A percentile compares a stretch with the other conserved stretches of the same genome.
Evolutionary conservation across 2,888 invertebrate species (phyloP).

Genomic region (Phengaris alcon): DNA sequence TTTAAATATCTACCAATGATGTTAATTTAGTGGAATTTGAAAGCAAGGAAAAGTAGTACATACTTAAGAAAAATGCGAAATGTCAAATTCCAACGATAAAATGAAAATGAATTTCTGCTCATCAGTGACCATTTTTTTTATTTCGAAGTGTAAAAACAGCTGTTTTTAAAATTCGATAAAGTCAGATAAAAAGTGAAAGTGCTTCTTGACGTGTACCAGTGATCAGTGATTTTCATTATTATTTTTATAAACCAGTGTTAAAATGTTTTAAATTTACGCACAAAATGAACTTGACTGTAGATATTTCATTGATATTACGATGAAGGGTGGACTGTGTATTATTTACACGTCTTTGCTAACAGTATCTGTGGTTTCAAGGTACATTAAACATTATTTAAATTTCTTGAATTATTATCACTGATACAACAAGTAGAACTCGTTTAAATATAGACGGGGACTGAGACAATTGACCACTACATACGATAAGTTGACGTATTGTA

Average conservation of each 20-base stretch:
- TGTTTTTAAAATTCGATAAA: slow-evolving; percentile 36
- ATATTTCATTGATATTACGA: slow-evolving; percentile 75
- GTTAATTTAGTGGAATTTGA: slow-evolving; percentile 21
- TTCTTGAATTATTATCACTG: background rate
- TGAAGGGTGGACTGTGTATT: slow-evolving; percentile 80
- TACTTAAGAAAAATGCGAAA: slow-evolving; percentile 45
- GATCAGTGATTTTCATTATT: slow-evolving; percentile 44
- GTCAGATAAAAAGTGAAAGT: slow-evolving; percentile 37
- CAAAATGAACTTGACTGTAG: slow-evolving; percentile 75
- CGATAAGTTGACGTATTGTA: background rate
- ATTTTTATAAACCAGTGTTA: slow-evolving; percentile 50
- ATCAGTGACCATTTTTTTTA: slow-evolving; percentile 37
- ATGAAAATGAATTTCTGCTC: slow-evolving; percentile 46
- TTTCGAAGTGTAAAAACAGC: slow-evolving; percentile 34
- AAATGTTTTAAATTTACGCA: slow-evolving; percentile 66
- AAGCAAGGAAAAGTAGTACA: background rate
- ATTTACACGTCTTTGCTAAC: slow-evolving; percentile 81
- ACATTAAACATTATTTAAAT: slow-evolving; percentile 36
- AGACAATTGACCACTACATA: background rate
- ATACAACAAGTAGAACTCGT: background rate
- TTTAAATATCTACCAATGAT: slow-evolving; percentile 48
- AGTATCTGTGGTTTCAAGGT: slow-evolving; percentile 81
- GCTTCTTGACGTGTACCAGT: slow-evolving; percentile 41
- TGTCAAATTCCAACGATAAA: slow-evolving; percentile 55
- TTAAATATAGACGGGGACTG: background rate